A percentile compares a stretch with the other conserved stretches of the same genome.
Evolutionary conservation across 2,797 vertebrate species (phyloP).

Genomic region (Dendrocincla fuliginosa): DNA sequence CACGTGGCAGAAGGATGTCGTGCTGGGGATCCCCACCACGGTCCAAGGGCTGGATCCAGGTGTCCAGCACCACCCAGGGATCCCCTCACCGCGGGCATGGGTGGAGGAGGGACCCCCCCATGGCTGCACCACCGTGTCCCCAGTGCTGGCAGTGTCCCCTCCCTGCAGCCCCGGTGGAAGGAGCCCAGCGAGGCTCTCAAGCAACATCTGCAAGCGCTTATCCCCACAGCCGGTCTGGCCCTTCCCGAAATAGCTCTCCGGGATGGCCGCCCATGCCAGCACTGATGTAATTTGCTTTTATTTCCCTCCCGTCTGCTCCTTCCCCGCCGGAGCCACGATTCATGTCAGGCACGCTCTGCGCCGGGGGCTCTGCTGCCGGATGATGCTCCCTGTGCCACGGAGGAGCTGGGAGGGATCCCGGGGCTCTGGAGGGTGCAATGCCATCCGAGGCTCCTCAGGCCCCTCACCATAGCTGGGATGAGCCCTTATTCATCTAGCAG

Average conservation of each 20-base stretch:
- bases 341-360: background rate
- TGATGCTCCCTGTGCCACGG: background rate
- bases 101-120: rapidly evolving
- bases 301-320: conserved; percentile 34
- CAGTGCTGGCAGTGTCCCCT: background rate
- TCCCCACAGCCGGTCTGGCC: conserved; percentile 42
- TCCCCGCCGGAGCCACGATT: background rate
- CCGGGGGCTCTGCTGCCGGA: background rate
- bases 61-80: rapidly evolving
- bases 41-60: rapidly evolving
- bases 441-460: rapidly evolving
- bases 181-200: background rate
- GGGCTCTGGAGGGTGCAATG: background rate
- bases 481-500: background rate
- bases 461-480: rapidly evolving
- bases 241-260: conserved; percentile 70
- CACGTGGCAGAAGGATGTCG: rapidly evolving
- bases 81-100: rapidly evolving
- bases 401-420: background rate
- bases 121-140: rapidly evolving
- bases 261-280: conserved; percentile 55
- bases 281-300: conserved; percentile 73
- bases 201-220: conserved; percentile 68
- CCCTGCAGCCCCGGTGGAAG: background rate
- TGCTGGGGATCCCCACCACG: rapidly evolving